phyloP scores from a whole-genome alignment of 2,113 vertebrate species.

The Gasterosteus aculeatus region DNA sequence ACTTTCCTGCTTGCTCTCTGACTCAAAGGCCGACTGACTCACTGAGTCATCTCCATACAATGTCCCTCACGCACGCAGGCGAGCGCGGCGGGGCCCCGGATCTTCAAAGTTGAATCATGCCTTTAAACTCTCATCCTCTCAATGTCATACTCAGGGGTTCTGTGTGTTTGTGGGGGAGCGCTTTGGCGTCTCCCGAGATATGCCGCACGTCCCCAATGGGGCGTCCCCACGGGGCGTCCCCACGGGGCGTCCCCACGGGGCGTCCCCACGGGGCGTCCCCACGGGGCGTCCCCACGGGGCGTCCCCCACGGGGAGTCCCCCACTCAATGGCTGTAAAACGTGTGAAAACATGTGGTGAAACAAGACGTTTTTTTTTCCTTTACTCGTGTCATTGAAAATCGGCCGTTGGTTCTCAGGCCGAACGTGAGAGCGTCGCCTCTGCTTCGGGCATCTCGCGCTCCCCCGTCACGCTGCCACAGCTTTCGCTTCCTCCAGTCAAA shows the following conservation, averaged over 20 bases:
- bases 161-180: slow-evolving; percentile 14
- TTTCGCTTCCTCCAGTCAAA: slow-evolving; percentile 75
- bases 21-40: slow-evolving; percentile 64
- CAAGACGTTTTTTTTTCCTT: slow-evolving; percentile 35
- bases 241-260: too few relatives aligned
- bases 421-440: slow-evolving; percentile 31
- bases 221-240: too few relatives aligned
- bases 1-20: slow-evolving; percentile 53
- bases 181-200: slow-evolving; percentile 47
- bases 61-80: slow-evolving; percentile 19
- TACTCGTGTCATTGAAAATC: slow-evolving; percentile 5
- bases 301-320: not conserved
- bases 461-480: slow-evolving; percentile 60
- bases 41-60: slow-evolving; percentile 44
- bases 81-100: not conserved
- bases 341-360: slow-evolving; percentile 38
- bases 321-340: slow-evolving; percentile 37
- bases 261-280: too few relatives aligned
- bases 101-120: not conserved
- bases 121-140: slow-evolving; percentile 1
- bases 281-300: too few relatives aligned
- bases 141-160: slow-evolving; percentile 2
- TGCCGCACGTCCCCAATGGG: slow-evolving; percentile 35
- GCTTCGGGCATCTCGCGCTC: slow-evolving; percentile 68
- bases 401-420: slow-evolving; percentile 38